Base-by-base conservation (phyloP, 2,113 vertebrate species). In the Albula glossodonta region DNA sequence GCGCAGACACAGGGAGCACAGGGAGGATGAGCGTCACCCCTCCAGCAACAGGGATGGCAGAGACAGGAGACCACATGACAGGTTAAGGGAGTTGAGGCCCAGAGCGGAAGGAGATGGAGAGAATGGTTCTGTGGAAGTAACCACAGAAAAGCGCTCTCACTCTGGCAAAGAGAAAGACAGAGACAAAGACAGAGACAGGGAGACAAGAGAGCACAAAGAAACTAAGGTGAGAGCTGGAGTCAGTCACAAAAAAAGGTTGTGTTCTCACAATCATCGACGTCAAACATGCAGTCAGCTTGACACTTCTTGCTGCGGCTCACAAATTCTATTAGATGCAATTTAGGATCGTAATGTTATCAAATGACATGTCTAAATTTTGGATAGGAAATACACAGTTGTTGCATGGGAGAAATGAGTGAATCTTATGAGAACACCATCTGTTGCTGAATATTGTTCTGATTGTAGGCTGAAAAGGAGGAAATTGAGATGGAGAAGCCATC, bases 391-490 rank as follows among this genome's bases (percentile, higher is more conserved):
- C 70, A 25, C 25, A 25, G n/a, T n/a, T 22, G 8, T 8, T 25
- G 10, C n/a, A 31, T 74, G 70, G 9, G 17, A 19, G n/a, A 31
- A 31, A 74, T 74, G n/a, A n/a, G 25, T 22, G 22, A 25, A 74
- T 74, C n/a, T 13, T 74, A 8, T 74, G n/a, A 74, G 2, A 31
- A 10, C 4, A 31, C 10, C 2, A 25, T 49, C 41, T 79, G 10
- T 79, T 79, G 50, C 0, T 79, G 82, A 53, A 48, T 63, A 49
- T 80, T 19, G 49, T 56, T 25, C 48, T 10, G 81, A 85, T 84
- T 95, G 92, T 93, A 97, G 93, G 87, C 86, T 77, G 92, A 89
- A 88, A 90, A 89, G 31, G 91, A 93, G 81, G 92, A 93, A 19
- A 49, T 57, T 50, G 41, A 83, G 77, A 63, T 60, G 6, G 81